Evolutionary conservation across 2,888 invertebrate species (phyloP).

Genomic region (Hemistola chrysoprasaria): DNA sequence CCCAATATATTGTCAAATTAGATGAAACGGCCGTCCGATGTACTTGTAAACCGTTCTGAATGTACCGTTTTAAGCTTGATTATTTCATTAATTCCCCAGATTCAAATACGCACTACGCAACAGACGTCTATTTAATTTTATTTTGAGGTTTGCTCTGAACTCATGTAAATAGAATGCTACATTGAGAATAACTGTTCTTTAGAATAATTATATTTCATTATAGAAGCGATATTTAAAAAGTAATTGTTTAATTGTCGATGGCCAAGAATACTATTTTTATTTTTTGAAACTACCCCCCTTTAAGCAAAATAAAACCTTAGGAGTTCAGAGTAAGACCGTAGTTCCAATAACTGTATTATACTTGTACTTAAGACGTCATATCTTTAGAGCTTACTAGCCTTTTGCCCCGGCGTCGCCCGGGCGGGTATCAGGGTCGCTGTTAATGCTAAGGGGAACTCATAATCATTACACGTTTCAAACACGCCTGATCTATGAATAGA

Average conservation of each 20-base stretch:
- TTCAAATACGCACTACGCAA: slow-evolving; percentile 17
- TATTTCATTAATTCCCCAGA: slow-evolving; percentile 25
- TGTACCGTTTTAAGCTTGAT: slow-evolving; percentile 24
- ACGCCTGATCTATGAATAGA: slow-evolving; percentile 29
- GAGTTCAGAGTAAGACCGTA: slow-evolving; percentile 39
- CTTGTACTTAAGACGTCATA: slow-evolving; percentile 77
- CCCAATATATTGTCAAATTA: slow-evolving; percentile 31
- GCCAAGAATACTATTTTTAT: too few species aligned
- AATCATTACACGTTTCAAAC: slow-evolving; percentile 61
- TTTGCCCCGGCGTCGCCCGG: slow-evolving; percentile 75
- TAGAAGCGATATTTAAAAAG: too few species aligned
- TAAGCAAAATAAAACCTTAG: slow-evolving; percentile 1
- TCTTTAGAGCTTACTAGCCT: slow-evolving; percentile 82
- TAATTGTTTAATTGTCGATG: too few species aligned
- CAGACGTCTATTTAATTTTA: slow-evolving; percentile 31
- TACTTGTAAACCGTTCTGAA: slow-evolving; percentile 31
- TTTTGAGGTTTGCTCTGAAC: slow-evolving; percentile 26
- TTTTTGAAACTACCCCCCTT: too few species aligned
- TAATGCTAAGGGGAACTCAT: slow-evolving; percentile 73
- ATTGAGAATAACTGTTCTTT: too few species aligned
- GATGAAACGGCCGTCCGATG: slow-evolving; percentile 30
- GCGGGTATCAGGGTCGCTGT: slow-evolving; percentile 81
- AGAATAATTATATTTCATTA: too few species aligned
- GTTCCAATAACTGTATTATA: slow-evolving; percentile 48
- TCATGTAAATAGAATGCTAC: slow-evolving; percentile 15